Evolutionary conservation across 2,888 invertebrate genomes (phyloP), one percentile per base, ranked within the genome.

Genomic region (Odontocerum albicorne): DNA sequence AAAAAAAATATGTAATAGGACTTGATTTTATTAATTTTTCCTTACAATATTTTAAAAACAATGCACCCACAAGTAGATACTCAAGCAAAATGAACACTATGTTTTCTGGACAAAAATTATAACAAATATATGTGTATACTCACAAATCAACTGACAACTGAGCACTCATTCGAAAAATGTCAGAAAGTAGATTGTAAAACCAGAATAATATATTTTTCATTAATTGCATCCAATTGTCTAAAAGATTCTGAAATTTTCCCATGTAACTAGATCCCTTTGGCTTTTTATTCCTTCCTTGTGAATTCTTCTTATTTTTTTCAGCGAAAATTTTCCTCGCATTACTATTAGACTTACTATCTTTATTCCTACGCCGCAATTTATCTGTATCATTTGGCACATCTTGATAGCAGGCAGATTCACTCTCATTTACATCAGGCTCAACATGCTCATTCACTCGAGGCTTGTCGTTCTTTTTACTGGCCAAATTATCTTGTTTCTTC

Each of bases 111-210:
- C n/a, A n/a, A n/a, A n/a, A n/a, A n/a, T n/a, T n/a, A n/a, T n/a
- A n/a, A n/a, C n/a, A 42, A n/a, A n/a, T n/a, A n/a, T n/a, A n/a
- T n/a, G n/a, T 49, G 12, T 13, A 43, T 15, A 84, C 86, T 85
- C 75, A 87, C 88, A 87, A 75, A 68, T 88, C 86, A 70, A 85
- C 79, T 50, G 83, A 78, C 57, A 88, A 79, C 69, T 87, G 86
- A 32, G 82, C 75, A 67, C 90, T 92, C 78, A 92, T 85, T 55
- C 86, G 85, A 63, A 87, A 83, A 63, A 92, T 88, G 70, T 92
- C 92, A 19, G 86, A 88, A 17, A 92, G 80, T 64, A 92, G 75
- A 72, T 87, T 86, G 61, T 88, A 75, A 55, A 92, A 82, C 92
- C 92, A 92, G 54, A 84, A 77, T 51, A 89, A 70, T 53, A 90